Conservation (phyloP, 2,113 vertebrate genomes). For the Epinephelus lanceolatus region DNA sequence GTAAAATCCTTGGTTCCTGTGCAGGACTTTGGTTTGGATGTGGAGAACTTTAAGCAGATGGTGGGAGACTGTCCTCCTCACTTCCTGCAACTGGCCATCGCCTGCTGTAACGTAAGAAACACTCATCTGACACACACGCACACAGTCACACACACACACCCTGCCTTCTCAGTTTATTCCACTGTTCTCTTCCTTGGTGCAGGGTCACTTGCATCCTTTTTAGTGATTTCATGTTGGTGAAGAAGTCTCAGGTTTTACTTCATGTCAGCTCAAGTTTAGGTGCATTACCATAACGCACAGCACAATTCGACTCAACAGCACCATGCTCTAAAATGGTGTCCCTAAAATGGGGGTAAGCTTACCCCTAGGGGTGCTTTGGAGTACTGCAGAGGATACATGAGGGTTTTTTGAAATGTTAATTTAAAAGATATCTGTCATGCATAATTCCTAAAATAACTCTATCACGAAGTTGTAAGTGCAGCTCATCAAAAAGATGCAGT, state of each 20-base stretch:
- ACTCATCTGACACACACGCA: not conserved
- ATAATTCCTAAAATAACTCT: too few species aligned
- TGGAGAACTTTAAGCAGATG: constrained; percentile 90
- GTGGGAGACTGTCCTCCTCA: constrained; percentile 88
- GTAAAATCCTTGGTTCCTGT: not conserved
- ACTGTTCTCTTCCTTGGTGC: not conserved
- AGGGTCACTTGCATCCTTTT: not conserved
- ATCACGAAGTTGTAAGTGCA: too few species aligned
- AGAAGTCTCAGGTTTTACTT: not conserved
- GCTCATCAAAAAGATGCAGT: too few species aligned
- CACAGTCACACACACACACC: not conserved
- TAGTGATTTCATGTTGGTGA: not conserved
- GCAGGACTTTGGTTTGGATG: constrained; percentile 79
- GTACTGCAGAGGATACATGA: too few species aligned
- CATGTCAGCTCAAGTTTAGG: not conserved
- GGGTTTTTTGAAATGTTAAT: too few species aligned
- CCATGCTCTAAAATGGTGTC: too few species aligned
- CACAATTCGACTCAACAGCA: not conserved
- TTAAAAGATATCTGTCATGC: too few species aligned
- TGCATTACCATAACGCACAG: not conserved
- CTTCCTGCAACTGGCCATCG: constrained; percentile 92
- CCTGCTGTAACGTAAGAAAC: constrained; percentile 91
- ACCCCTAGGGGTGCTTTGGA: too few species aligned
- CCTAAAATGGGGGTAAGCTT: too few species aligned
- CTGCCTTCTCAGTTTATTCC: not conserved